Evolutionary conservation across 2,888 invertebrate genomes (phyloP).

Genomic region (Drosophila pseudotalamancana): DNA sequence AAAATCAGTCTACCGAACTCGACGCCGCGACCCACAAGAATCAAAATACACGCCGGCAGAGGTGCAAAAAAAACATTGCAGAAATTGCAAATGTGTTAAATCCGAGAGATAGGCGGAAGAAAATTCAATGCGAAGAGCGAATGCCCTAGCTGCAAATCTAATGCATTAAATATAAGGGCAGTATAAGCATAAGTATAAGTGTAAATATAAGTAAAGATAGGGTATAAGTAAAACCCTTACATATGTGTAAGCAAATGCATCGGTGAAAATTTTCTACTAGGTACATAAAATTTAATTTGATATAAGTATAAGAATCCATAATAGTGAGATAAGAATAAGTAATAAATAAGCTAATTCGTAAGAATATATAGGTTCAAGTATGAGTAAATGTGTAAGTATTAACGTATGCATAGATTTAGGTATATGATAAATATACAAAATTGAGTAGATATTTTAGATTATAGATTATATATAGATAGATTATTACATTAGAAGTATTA

Average conservation of each 20-base stretch:
- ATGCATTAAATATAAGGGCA: neutral
- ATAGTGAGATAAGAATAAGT: neutral
- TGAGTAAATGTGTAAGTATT: neutral
- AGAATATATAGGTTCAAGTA: neutral
- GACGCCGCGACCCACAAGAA: constrained; percentile 48
- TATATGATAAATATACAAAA: neutral
- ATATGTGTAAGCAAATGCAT: too few species aligned
- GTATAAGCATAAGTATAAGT: neutral
- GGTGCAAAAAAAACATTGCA: constrained; percentile 24
- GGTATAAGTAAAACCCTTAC: too few species aligned
- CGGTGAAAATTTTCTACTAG: too few species aligned
- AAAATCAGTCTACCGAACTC: constrained; percentile 68
- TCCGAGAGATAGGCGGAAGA: neutral
- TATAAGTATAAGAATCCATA: neutral
- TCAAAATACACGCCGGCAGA: constrained; percentile 43
- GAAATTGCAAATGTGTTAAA: constrained; percentile 4
- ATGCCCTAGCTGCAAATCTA: constrained; percentile 15
- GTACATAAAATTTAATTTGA: too few species aligned
- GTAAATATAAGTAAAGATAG: too few species aligned
- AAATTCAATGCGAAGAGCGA: neutral
- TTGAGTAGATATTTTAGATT: neutral
- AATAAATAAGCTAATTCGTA: too few species aligned
- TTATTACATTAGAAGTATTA: too few species aligned
- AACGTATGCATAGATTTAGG: too few species aligned
- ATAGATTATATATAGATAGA: too few species aligned